Percentiles rank a stretch among this genome's conserved stretches.
Evolutionary conservation across 2,888 invertebrate species (phyloP).

Genomic region (Lysandra bellargus): DNA sequence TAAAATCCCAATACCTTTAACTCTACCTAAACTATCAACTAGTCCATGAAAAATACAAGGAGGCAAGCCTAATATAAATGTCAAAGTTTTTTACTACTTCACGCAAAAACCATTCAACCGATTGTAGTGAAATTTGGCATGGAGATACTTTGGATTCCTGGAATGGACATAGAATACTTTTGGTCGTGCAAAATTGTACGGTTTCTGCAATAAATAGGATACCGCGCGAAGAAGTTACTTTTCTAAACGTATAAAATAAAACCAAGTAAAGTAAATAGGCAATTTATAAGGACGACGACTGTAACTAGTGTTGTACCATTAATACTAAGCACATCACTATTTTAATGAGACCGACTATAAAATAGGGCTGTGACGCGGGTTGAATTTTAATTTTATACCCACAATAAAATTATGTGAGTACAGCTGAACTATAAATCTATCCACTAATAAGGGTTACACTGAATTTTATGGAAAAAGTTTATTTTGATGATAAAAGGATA

Average conservation of each 20-base stretch:
- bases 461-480: not conserved
- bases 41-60: not conserved
- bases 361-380: constrained; percentile 4
- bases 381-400: not conserved
- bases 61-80: too few species aligned
- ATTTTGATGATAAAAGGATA: not conserved
- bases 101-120: too few species aligned
- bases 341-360: not conserved
- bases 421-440: not conserved
- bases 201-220: too few species aligned
- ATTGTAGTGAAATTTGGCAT: too few species aligned
- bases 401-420: constrained; percentile 4
- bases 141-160: too few species aligned
- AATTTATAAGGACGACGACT: not conserved
- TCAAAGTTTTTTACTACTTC: too few species aligned
- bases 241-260: not conserved
- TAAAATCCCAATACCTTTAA: too few species aligned
- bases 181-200: too few species aligned
- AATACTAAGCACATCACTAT: constrained; percentile 17
- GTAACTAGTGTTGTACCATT: not conserved
- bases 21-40: too few species aligned
- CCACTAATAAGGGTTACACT: not conserved
- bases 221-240: not conserved
- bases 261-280: too few species aligned
- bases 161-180: too few species aligned